These are phyloP conservation scores for Mimachlamys varia DNA, from an alignment of 2,888 invertebrate species.

Conservation along the genomic window DNA sequence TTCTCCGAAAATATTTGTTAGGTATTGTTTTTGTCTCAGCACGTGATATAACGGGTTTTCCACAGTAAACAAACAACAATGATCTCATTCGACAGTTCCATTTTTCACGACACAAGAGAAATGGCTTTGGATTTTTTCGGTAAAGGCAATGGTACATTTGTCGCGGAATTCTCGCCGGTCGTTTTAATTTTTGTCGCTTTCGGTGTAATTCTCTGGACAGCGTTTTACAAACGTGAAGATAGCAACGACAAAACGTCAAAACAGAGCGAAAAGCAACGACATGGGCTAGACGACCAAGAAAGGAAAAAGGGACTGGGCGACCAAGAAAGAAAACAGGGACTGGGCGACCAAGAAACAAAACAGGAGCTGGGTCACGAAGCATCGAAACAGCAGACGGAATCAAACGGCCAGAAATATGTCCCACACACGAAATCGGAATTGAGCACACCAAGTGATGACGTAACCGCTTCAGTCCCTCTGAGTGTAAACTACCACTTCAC, in stretches of 20 bases:
- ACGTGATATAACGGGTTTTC: background rate
- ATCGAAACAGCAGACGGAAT: background rate
- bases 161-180: background rate
- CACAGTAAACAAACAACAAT: background rate
- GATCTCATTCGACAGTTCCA: background rate
- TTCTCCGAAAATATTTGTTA: background rate
- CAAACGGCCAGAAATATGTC: background rate
- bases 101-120: background rate
- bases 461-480: conserved; percentile 57
- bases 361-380: too few species aligned
- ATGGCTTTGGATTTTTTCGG: background rate
- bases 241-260: background rate
- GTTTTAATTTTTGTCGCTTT: background rate
- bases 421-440: background rate
- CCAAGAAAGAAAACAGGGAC: background rate
- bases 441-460: background rate
- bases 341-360: background rate
- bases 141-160: background rate
- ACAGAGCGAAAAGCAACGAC: background rate
- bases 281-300: background rate
- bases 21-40: background rate
- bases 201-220: background rate
- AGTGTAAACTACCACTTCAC: conserved; percentile 85
- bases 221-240: background rate
- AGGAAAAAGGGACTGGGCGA: background rate